phyloP scores from a whole-genome alignment of 2,113 vertebrate species.

The Phycodurus eques region DNA sequence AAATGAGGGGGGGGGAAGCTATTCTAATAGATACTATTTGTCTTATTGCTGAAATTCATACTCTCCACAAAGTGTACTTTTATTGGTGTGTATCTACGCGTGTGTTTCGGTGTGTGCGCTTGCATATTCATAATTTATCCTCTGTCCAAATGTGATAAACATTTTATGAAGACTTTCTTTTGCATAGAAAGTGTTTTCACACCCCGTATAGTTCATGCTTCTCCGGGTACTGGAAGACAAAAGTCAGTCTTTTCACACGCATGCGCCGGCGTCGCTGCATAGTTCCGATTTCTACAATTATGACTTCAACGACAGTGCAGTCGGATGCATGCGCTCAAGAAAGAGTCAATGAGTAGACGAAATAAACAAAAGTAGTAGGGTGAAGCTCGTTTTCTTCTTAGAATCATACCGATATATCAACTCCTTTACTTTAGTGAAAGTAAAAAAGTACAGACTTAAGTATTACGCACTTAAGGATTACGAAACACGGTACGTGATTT shows the following conservation, averaged over 20 bases:
- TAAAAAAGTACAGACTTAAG: too few relatives aligned
- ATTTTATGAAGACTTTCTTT: slow-evolving; percentile 12
- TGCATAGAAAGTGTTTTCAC: slow-evolving; percentile 8
- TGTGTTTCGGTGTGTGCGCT: background rate
- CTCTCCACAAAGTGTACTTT: background rate
- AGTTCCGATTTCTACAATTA: background rate
- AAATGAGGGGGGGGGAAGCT: background rate
- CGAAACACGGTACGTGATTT: too few relatives aligned
- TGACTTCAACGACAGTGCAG: too few relatives aligned
- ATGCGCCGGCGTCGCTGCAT: background rate
- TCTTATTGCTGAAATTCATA: slow-evolving; percentile 1
- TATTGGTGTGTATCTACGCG: background rate
- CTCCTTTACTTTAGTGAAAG: too few relatives aligned
- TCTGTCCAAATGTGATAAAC: slow-evolving; percentile 5
- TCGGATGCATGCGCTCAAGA: background rate
- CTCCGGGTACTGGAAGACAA: background rate
- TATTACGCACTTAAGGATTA: too few relatives aligned
- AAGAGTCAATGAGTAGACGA: background rate
- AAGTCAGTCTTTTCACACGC: background rate
- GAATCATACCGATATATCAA: too few relatives aligned
- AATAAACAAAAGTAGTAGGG: too few relatives aligned
- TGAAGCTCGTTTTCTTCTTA: too few relatives aligned
- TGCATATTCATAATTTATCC: slow-evolving; percentile 8
- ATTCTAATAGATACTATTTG: slow-evolving; percentile 11
- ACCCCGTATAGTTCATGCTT: background rate